Base-by-base conservation (phyloP, 2,797 vertebrate species). In the Anolis apletophallus region DNA sequence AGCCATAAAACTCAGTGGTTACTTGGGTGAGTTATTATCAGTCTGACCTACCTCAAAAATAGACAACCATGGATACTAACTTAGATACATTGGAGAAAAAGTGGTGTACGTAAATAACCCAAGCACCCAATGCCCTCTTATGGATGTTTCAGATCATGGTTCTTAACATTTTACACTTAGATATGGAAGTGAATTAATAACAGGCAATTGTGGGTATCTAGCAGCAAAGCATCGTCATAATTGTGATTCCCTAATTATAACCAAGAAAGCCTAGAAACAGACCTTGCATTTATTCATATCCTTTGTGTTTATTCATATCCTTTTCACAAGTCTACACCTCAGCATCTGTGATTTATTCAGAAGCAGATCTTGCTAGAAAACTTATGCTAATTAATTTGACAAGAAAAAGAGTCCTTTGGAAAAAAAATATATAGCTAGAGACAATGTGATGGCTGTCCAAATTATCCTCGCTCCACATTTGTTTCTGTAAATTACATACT, bases 311-410 rank as follows among this genome's bases (percentile, higher is more conserved):
- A 2, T 71, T 81, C 61, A 55, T 74, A 59, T 69, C 34, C 72
- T 14, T 80, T 74, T 76, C 61, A 75, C 16, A 23, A 10, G 14
- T 69, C 54, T 55, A 79, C 19, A 57, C 55, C 54, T 32, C 40
- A 52, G 32, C 23, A 64, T 40, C 76, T 69, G 23, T 75, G 52
- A 69, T 81, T 85, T 40, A 83, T 91, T 88, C 85, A 68, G 71
- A 78, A 74, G n/a, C 55, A 29, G 55, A 69, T 89, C 46, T 29
- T 83, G 77, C 73, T 86, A 59, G n/a, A 72, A 80, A 79, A 59
- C 3, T 32, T 71, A 32, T 74, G 79, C 55, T 32, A 83, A 67
- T 84, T 0, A 88, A 88, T 76, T 19, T 54, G 81, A 81, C 80
- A 79, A 75, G 23, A 57, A 79, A 88, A 16, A 68, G 80, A 73